Conservation (phyloP, 2,888 invertebrate genomes). For the Steinernema hermaphroditum region DNA sequence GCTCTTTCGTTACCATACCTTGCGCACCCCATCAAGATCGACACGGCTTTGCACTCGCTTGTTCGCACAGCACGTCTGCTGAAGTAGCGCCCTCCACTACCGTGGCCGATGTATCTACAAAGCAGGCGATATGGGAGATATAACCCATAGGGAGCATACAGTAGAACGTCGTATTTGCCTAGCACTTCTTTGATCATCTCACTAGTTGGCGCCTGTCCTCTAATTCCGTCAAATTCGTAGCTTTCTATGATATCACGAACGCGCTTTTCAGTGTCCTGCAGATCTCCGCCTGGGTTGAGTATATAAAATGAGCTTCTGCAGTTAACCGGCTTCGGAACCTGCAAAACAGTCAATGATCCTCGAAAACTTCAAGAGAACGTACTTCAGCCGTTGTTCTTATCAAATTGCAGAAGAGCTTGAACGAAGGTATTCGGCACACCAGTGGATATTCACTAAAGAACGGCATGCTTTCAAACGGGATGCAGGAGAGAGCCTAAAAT, state of each 20-base stretch:
- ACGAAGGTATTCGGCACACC: slow-evolving; percentile 53
- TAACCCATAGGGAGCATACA: slow-evolving; percentile 42
- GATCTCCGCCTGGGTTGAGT: slow-evolving; percentile 59
- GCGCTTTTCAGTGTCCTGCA: slow-evolving; percentile 52
- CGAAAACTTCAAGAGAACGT: background rate
- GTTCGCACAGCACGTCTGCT: slow-evolving; percentile 51
- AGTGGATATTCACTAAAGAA: slow-evolving; percentile 48
- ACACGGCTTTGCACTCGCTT: slow-evolving; percentile 53
- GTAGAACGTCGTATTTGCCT: slow-evolving; percentile 47
- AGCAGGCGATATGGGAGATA: too few species aligned
- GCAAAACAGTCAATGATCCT: background rate
- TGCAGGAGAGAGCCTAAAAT: slow-evolving; percentile 37
- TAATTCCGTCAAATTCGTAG: slow-evolving; percentile 50
- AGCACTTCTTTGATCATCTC: slow-evolving; percentile 44
- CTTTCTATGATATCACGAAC: slow-evolving; percentile 48
- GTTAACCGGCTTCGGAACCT: slow-evolving; percentile 52
- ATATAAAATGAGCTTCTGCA: slow-evolving; percentile 54
- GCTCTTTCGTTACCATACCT: slow-evolving; percentile 39
- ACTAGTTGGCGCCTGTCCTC: slow-evolving; percentile 44
- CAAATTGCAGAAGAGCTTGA: slow-evolving; percentile 47
- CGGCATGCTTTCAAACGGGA: slow-evolving; percentile 55
- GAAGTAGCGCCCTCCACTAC: slow-evolving; percentile 48
- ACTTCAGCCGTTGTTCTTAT: slow-evolving; percentile 34
- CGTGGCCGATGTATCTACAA: slow-evolving; percentile 46
- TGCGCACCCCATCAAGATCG: slow-evolving; percentile 60